Base-by-base conservation (phyloP, 1,140 invertebrate genomes). In the Drosophila dunni region DNA sequence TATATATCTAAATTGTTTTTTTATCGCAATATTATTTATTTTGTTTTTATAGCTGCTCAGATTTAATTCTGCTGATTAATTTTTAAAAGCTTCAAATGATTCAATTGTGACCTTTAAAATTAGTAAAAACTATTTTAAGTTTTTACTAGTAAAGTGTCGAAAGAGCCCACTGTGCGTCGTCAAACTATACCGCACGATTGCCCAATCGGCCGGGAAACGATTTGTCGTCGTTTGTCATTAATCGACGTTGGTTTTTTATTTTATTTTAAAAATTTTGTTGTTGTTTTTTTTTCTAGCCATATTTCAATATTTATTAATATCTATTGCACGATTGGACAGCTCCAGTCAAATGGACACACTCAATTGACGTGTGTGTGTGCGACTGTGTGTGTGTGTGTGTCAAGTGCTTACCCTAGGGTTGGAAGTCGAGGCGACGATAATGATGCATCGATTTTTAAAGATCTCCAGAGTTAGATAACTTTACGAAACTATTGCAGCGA, bases 241-340 rank as follows among this genome's bases (percentile, higher is more conserved):
- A 74, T 68, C 64, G 48, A 56, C 48, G 45, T 9, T 24, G 34
- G 7, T 36, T 53, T 34, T 53, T 36, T 53, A 29, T 24, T 48
- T 7, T 46, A 9, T 46, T 7, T 4, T 29, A 29, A 2, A 29
- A 29, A 29, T 29, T 29, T 29, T 29, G 24, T 29, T 29, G 24
- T 29, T 29, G 0, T 3, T 53, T 53, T 53, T 53, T 53, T 53
- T 50, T 38, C 56, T 62, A 36, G 45, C 38, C 45, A 58, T 71
- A 69, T 71, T 61, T 56, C 65, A 78, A 78, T 74, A 85, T 70
- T 85, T 81, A 81, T 80, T 78, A 84, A 65, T 75, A 70, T 68
- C 63, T 57, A 71, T 79, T 36, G 67, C 58, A 70, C 58, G 66
- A 64, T 63, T 75, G 51, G 56, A 72, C 67, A 72, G 80, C 67